Evolutionary conservation across 2,113 vertebrate genomes (phyloP), one percentile per base, ranked within the genome.

Genomic region (Triplophysa rosa): DNA sequence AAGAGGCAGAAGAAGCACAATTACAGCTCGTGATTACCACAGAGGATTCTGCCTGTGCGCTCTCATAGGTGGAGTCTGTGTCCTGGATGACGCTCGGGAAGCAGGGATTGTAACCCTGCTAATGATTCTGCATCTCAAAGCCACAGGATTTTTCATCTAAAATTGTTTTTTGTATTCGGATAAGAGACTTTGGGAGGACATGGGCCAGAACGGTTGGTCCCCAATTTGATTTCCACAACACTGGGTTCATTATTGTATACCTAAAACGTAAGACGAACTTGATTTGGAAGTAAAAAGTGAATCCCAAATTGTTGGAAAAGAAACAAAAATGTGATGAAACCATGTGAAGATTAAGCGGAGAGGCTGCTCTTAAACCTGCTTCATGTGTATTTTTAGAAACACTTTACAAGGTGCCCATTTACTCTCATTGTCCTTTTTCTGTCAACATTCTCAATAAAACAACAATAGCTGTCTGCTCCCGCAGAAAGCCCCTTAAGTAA

Each of bases 1-100:
- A 87, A 47, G 77, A 79, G 72, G 71, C 74, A 87, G 82, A 89
- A 80, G 79, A 85, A 89, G 87, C 82, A 67, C 84, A 89, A 91
- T 89, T 90, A 82, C 72, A 62, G 63, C 64, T 77, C 80, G 71
- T 85, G 80, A 76, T 65, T 73, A 56, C 78, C 77, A 37, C 65
- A 17, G 70, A 71, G 77, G 21, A 45, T 26, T 59, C 26, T 54
- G 45, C 23, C 24, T 77, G 12, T 16, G 23, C 37, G 11, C 42
- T 12, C 33, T 29, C 11, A 65, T 73, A 63, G 24, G 59, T 79
- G 16, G 54, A 47, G 40, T 19, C 16, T 7, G 56, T 26, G 42
- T 67, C 37, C 10, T 59, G 73, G 13, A 8, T 64, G 71, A 68
- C 65, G 58, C 16, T 23, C 16, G 67, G 9, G 68, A 67, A 47